phyloP scores from a whole-genome alignment of 1,140 invertebrate species.

The Lepidurus apus region DNA sequence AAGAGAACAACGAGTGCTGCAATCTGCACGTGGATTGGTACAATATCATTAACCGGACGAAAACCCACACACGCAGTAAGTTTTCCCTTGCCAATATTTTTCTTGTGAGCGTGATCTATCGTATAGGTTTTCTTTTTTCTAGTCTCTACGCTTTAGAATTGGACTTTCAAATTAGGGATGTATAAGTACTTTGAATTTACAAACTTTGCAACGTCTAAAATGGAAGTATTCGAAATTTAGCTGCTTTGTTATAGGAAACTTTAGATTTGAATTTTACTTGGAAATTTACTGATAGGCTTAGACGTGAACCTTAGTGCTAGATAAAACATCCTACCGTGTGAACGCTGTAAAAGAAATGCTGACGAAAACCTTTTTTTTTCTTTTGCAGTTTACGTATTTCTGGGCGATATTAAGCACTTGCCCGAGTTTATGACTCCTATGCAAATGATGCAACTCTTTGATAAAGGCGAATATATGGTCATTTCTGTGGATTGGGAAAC shows the following conservation, averaged over 20 bases:
- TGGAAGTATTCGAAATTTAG: no score
- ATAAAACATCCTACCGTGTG: no score
- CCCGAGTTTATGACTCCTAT: constrained; percentile 86
- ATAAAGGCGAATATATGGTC: constrained; percentile 88
- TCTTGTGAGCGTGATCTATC: neutral
- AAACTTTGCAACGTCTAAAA: no score
- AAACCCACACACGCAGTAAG: constrained; percentile 81
- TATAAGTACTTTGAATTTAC: no score
- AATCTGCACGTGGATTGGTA: constrained; percentile 63
- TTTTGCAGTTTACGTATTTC: constrained; percentile 81
- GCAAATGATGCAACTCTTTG: constrained; percentile 76
- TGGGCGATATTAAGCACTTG: constrained; percentile 71
- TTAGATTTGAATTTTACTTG: no score
- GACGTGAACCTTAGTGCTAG: no score
- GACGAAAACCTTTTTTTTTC: constrained; percentile 34
- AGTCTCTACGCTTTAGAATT: neutral
- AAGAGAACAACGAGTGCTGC: constrained; percentile 64
- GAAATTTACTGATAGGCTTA: no score
- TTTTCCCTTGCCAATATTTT: constrained; percentile 36
- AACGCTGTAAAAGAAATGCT: neutral
- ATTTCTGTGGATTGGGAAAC: constrained; percentile 89
- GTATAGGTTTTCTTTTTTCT: neutral
- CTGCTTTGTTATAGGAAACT: no score
- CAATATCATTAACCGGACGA: constrained; percentile 78
- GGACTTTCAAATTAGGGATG: no score